phyloP scores from a whole-genome alignment of 2,888 invertebrate genomes.

The Diachrysia chrysitis region DNA sequence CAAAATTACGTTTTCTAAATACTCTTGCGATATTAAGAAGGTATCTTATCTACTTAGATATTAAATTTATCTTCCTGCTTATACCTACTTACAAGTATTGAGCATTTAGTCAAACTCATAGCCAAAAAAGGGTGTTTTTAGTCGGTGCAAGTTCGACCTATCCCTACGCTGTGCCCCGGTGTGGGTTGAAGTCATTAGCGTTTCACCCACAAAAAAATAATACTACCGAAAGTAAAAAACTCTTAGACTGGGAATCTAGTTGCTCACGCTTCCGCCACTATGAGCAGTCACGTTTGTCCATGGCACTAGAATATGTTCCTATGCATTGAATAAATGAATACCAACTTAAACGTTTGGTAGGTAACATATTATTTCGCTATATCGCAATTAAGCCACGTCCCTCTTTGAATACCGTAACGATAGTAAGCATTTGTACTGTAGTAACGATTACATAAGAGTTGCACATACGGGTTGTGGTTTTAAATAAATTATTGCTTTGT shows the following conservation, averaged over 20 bases:
- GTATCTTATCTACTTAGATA: too few relatives aligned
- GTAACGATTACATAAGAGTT: conserved; percentile 8
- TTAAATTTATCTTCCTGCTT: too few relatives aligned
- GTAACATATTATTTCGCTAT: conserved; percentile 9
- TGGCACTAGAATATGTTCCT: not conserved
- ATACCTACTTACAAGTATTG: too few relatives aligned
- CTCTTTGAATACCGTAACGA: not conserved
- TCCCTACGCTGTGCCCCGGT: too few relatives aligned
- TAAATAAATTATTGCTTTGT: conserved; percentile 27
- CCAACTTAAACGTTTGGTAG: not conserved
- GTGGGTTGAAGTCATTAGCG: too few relatives aligned
- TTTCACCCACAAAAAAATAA: too few relatives aligned
- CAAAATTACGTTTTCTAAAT: too few relatives aligned
- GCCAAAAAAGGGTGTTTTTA: too few relatives aligned
- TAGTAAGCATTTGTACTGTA: not conserved
- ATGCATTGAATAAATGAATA: not conserved
- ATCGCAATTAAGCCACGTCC: conserved; percentile 10
- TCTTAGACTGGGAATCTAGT: not conserved
- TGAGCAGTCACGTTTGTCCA: not conserved
- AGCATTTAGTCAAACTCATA: too few relatives aligned
- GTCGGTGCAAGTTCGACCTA: too few relatives aligned
- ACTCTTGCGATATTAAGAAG: too few relatives aligned
- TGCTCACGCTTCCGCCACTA: not conserved
- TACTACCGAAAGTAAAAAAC: too few relatives aligned
- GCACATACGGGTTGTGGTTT: conserved; percentile 31